Conservation (phyloP, 2,113 vertebrate species). For the Cephalopterus ornatus region DNA sequence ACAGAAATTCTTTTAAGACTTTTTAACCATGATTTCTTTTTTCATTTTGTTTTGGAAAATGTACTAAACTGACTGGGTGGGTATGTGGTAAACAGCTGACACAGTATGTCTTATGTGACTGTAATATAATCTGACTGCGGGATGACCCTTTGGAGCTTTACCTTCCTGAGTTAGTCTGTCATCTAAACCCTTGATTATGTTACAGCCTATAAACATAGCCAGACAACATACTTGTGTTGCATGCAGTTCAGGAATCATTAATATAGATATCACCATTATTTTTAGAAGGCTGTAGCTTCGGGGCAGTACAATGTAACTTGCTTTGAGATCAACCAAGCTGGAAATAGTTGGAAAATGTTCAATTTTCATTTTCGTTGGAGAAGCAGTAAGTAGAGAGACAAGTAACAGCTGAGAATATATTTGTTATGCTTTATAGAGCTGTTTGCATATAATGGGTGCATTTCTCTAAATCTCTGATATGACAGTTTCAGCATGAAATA, state of each 20-base stretch:
- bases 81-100: slow-evolving; percentile 49
- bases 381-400: neutral
- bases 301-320: neutral
- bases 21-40: slow-evolving; percentile 41
- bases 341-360: slow-evolving; percentile 35
- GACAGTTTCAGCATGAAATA: neutral
- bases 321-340: neutral
- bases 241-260: slow-evolving; percentile 44
- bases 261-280: slow-evolving; percentile 28
- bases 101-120: neutral
- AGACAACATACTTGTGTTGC: slow-evolving; percentile 16
- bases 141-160: slow-evolving; percentile 33
- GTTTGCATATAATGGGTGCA: neutral
- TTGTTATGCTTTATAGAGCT: neutral
- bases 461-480: neutral
- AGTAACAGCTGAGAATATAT: slow-evolving; percentile 16
- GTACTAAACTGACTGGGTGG: neutral
- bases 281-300: slow-evolving; percentile 45
- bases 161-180: slow-evolving; percentile 21
- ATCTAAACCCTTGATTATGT: slow-evolving; percentile 54
- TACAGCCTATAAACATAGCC: slow-evolving; percentile 52
- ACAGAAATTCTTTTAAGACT: slow-evolving; percentile 48
- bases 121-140: slow-evolving; percentile 28
- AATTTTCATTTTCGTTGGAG: slow-evolving; percentile 8
- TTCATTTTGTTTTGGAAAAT: slow-evolving; percentile 66